Evolutionary conservation across 1,140 invertebrate species (phyloP).

Genomic region (Macrocentrus cingulum): DNA sequence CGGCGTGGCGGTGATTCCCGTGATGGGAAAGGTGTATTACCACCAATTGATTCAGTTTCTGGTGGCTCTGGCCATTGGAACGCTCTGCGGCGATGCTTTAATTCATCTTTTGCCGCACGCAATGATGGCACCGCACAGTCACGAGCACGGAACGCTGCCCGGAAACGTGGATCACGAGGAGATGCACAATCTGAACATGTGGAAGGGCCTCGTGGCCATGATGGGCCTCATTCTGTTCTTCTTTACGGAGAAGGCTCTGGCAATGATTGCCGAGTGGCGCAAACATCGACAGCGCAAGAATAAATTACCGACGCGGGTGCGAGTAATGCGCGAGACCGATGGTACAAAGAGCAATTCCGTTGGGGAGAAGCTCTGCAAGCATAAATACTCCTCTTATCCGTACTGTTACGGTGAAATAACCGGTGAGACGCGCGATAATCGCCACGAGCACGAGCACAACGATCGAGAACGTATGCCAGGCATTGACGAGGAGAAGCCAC

Average conservation of each 20-base stretch:
- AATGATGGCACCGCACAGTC: constrained; percentile 55
- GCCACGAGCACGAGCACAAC: constrained; percentile 47
- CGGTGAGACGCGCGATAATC: constrained; percentile 48
- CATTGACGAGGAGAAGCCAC: constrained; percentile 40
- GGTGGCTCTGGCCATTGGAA: constrained; percentile 88
- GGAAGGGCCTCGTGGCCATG: constrained; percentile 81
- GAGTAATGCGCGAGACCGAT: constrained; percentile 68
- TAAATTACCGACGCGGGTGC: constrained; percentile 64
- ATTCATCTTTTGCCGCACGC: constrained; percentile 90
- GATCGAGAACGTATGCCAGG: constrained; percentile 34
- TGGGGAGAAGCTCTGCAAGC: constrained; percentile 76
- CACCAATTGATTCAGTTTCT: constrained; percentile 88
- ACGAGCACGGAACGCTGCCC: constrained; percentile 42
- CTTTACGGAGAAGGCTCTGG: constrained; percentile 79
- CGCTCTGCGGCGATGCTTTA: constrained; percentile 87
- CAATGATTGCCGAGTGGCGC: constrained; percentile 77
- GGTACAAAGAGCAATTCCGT: constrained; percentile 61
- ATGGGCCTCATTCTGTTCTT: constrained; percentile 85
- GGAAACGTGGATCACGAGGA: constrained; percentile 37
- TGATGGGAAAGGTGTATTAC: constrained; percentile 88
- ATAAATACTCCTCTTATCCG: constrained; percentile 81
- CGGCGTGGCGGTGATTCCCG: constrained; percentile 82
- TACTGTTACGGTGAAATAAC: constrained; percentile 83
- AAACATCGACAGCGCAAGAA: constrained; percentile 66
- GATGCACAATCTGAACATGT: constrained; percentile 70